phyloP scores from a whole-genome alignment of 2,888 invertebrate genomes.

The Melanophora roralis region DNA sequence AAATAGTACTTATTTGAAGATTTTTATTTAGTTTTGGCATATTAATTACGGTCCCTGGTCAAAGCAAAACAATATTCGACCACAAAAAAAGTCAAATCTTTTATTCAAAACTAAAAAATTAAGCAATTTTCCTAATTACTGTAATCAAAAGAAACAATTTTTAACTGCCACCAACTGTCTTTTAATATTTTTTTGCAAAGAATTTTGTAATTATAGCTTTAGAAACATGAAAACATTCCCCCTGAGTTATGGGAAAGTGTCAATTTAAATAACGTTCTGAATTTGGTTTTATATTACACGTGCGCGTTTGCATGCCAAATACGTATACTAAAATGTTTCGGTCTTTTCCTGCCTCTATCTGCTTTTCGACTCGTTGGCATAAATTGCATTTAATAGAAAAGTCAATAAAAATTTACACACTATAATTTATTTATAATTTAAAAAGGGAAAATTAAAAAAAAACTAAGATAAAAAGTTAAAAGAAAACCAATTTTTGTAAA shows the following conservation, averaged over 20 bases:
- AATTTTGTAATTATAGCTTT: constrained; percentile 35
- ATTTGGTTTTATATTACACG: background rate
- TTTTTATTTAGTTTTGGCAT: no score
- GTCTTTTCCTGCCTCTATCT: no score
- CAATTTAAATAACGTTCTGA: constrained; percentile 22
- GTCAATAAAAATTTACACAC: constrained; percentile 58
- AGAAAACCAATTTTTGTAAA: constrained; percentile 29
- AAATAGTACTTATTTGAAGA: no score
- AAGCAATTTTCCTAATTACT: constrained; percentile 27
- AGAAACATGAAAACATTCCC: constrained; percentile 28
- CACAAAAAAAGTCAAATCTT: background rate
- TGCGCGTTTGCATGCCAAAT: background rate
- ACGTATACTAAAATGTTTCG: no score
- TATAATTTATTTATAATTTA: constrained; percentile 57
- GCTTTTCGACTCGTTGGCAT: background rate
- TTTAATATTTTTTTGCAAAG: background rate
- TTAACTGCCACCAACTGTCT: constrained; percentile 16
- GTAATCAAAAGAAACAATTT: background rate
- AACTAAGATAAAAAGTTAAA: background rate
- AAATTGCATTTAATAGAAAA: constrained; percentile 44
- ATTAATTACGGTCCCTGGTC: no score
- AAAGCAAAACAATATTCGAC: no score
- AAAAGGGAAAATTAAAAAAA: constrained; percentile 8
- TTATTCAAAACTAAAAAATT: background rate
- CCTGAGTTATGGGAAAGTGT: constrained; percentile 38